Evolutionary conservation across 1,140 invertebrate species (phyloP), one percentile per base, ranked within the genome.

Genomic region (Adoxophyes honmai): DNA sequence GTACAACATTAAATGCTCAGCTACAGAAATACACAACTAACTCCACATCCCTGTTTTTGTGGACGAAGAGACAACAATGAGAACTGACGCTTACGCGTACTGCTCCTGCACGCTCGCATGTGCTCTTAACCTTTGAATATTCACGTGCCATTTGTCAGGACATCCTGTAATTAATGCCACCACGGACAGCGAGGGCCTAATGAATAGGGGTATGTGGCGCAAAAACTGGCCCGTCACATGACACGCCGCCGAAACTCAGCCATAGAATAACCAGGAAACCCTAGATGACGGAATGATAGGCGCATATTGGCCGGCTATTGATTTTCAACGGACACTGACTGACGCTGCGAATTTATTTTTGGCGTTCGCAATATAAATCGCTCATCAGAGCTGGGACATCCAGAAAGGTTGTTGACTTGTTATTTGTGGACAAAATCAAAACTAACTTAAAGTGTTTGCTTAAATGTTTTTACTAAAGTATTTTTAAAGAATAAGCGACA

Each of bases 211-310:
- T 69, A 64, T 80, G 68, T 75, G 70, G 62, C 42, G 61, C 74
- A 82, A 82, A 84, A 84, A 81, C 70, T 71, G 70, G 36, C 62
- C 52, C 55, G 74, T 75, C 75, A 81, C 73, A 72, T 59, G 68
- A 75, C 65, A 68, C 60, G 57, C 55, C 48, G 59, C 56, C 58
- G 62, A 61, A 57, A 63, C 53, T 48, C 44, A 55, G 8, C 53
- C 52, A 38, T 18, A 36, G 56, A 62, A 54, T 60, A 62, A 44
- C 60, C 65, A 72, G 66, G 68, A 75, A 81, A 75, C 75, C 78
- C 74, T 79, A 81, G 81, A 83, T 86, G 80, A 78, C 74, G 78
- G 81, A 83, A 84, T 86, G 75, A 84, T 81, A 75, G 78, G 70
- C 70, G 73, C 75, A 80, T 81, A 83, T 82, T 78, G 78, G 70